Evolutionary conservation across 2,113 vertebrate genomes (phyloP).

Genomic region (Cephalophus harveyi): DNA sequence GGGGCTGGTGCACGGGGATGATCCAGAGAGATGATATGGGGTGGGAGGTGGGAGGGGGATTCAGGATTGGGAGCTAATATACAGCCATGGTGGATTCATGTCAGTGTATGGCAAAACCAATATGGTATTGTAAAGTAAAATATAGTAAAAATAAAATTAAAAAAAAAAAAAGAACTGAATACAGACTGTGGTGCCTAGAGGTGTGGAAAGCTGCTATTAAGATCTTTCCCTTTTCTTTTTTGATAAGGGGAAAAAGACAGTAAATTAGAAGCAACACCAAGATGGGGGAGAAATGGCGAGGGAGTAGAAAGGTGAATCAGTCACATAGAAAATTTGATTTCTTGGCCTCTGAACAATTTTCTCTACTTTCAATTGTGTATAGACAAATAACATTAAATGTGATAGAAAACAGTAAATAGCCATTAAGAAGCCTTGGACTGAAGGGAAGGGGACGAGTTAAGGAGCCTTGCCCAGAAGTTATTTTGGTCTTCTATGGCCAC

Average conservation of each 20-base stretch:
- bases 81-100: no score
- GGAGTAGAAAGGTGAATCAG: neutral
- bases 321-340: neutral
- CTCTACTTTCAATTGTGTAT: neutral
- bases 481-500: conserved; percentile 43
- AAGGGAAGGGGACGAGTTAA: neutral
- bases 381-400: conserved; percentile 19
- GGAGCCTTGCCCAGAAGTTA: conserved; percentile 32
- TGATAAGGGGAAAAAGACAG: neutral
- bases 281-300: neutral
- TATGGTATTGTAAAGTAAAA: no score
- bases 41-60: no score
- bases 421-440: neutral
- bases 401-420: conserved; percentile 19
- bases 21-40: no score
- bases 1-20: no score
- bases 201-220: neutral
- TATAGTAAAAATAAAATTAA: no score
- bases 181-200: neutral
- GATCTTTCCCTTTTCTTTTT: neutral
- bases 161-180: neutral
- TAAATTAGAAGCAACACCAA: neutral
- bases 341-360: neutral
- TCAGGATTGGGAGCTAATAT: no score
- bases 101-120: no score